Conservation (phyloP, 1,140 invertebrate species). For the Drosophila orosa region DNA sequence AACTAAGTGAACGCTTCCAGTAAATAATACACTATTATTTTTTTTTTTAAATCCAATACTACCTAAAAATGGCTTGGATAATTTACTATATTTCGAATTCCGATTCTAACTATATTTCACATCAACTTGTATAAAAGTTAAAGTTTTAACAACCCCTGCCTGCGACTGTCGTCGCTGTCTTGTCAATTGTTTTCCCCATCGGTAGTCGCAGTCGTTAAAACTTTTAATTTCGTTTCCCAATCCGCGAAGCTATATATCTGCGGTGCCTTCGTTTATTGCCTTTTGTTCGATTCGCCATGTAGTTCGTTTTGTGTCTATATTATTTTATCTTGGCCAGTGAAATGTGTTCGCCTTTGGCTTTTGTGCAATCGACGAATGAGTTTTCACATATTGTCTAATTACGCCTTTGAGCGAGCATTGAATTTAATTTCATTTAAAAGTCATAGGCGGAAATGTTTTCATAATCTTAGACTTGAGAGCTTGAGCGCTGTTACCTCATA, state of each 20-base stretch:
- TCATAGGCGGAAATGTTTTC: constrained; percentile 53
- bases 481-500: constrained; percentile 22
- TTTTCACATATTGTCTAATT: constrained; percentile 71
- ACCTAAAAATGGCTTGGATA: neutral
- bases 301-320: constrained; percentile 23
- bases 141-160: neutral
- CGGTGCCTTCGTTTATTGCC: constrained; percentile 37
- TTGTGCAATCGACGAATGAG: constrained; percentile 59
- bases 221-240: constrained; percentile 28
- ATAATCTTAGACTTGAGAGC: constrained; percentile 23
- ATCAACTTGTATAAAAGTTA: constrained; percentile 2
- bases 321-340: constrained; percentile 22
- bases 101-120: neutral
- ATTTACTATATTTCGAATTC: neutral
- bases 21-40: neutral
- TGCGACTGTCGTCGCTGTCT: constrained; percentile 1
- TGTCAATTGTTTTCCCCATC: constrained; percentile 10
- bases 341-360: constrained; percentile 33
- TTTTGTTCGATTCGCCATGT: constrained; percentile 36
- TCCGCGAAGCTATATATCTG: constrained; percentile 6
- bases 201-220: constrained; percentile 31
- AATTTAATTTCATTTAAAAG: constrained; percentile 37
- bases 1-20: neutral
- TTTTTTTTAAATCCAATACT: neutral
- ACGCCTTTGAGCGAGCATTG: constrained; percentile 42